phyloP scores from a whole-genome alignment of 2,888 invertebrate species.

The Timandra comae region DNA sequence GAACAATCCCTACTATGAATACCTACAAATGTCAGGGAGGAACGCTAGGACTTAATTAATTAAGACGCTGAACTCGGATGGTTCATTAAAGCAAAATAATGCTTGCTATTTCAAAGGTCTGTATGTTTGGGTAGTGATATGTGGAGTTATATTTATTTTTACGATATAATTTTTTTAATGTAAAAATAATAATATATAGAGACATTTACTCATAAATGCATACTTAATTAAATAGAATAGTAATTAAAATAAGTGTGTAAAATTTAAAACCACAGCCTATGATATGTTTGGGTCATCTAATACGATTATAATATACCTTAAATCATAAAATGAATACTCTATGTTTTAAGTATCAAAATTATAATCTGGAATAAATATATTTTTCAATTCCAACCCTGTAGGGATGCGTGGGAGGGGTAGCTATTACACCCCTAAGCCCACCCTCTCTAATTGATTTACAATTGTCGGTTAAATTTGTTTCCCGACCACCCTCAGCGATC shows the following conservation, averaged over 20 bases:
- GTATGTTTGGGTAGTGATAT: no score
- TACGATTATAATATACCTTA: no score
- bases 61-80: conserved; percentile 19
- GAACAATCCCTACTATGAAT: conserved; percentile 63
- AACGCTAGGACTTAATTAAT: conserved; percentile 44
- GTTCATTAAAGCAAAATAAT: conserved; percentile 11
- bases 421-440: conserved; percentile 68
- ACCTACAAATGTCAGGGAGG: conserved; percentile 55
- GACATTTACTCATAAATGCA: no score
- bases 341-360: conserved; percentile 4
- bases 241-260: no score
- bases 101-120: no score
- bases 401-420: conserved; percentile 53
- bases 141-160: no score
- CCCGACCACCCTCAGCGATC: conserved; percentile 67
- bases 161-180: no score
- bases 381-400: conserved; percentile 49
- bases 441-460: conserved; percentile 77
- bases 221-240: no score
- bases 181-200: no score
- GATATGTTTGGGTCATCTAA: no score
- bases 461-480: conserved; percentile 77
- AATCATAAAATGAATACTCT: no score
- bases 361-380: conserved; percentile 7
- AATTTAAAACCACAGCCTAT: no score